Evolutionary conservation across 2,888 invertebrate species (phyloP), one percentile per base, ranked within the genome.

Genomic region (Nomada goodeniana): DNA sequence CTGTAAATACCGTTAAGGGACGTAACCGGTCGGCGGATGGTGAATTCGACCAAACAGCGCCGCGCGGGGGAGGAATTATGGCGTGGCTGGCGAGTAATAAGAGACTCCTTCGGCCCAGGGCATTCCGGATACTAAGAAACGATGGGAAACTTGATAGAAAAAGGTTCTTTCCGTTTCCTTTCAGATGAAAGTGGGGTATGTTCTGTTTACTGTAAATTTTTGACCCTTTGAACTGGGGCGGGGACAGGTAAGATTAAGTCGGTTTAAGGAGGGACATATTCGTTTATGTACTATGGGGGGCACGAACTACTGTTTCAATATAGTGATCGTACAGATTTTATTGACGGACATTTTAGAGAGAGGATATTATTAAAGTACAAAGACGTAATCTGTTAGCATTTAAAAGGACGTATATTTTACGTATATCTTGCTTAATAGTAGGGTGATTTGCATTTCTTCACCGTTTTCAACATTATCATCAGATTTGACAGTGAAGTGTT

Each of bases 1-100:
- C 77, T 72, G 76, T 80, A 79, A 77, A 87, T 80, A 84, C 73
- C 52, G 76, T 79, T 80, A 79, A 80, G 68, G 60, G 69, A 76
- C 13, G 73, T 69, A 69, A 61, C 53, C 61, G 69, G 60, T 68
- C 70, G 65, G n/a, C 4, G 47, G 53, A 57, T 50, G 63, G 11
- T 50, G 55, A 67, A 80, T 80, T 80, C 64, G 76, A 63, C 59
- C 60, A 36, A 57, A 67, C 20, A 44, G 47, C 42, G 20, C n/a
- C 18, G 13, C 29, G 10, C 13, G 52, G 57, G 47, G n/a, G 63
- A 47, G 44, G 57, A 65, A 76, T 79, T 65, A 47, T 20, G 42
- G 53, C 29, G 20, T 11, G 50, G 59, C 55, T 55, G 68, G n/a
- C 69, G 29, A 57, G 52, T 73, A 81, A 77, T 57, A 55, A 64